phyloP scores from a whole-genome alignment of 2,888 invertebrate genomes.

The Chironomus riparius region DNA sequence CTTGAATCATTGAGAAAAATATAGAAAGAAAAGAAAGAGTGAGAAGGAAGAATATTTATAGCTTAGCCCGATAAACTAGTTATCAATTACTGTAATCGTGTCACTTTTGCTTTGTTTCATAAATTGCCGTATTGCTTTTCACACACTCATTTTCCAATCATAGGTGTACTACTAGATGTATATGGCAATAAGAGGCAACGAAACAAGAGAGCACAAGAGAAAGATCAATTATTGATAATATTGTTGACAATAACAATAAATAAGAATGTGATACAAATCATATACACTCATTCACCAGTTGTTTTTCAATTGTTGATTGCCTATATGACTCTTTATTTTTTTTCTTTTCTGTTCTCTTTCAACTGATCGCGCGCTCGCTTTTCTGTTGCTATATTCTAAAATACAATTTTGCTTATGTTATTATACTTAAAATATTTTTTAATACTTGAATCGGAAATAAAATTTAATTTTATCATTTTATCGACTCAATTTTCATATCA shows the following conservation, averaged over 20 bases:
- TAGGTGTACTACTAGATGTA: too few species aligned
- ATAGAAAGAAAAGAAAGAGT: not conserved
- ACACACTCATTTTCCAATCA: not conserved
- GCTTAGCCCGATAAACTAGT: constrained; percentile 20
- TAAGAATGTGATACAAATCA: constrained; percentile 26
- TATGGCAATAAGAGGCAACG: not conserved
- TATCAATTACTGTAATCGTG: constrained; percentile 25
- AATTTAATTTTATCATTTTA: too few species aligned
- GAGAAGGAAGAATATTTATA: not conserved
- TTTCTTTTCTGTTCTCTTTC: not conserved
- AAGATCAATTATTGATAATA: constrained; percentile 25
- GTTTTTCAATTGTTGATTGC: not conserved
- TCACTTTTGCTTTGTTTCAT: constrained; percentile 17
- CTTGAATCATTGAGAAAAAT: too few species aligned
- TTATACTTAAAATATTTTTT: not conserved
- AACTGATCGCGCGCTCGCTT: not conserved
- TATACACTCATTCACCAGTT: constrained; percentile 11
- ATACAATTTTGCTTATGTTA: not conserved
- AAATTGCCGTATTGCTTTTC: constrained; percentile 12
- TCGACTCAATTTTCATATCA: too few species aligned
- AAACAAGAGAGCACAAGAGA: constrained; percentile 9
- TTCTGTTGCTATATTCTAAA: not conserved
- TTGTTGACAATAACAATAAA: constrained; percentile 25
- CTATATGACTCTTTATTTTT: not conserved
- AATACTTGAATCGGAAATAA: too few species aligned